A percentile compares a stretch with the other conserved stretches of the same genome.
Conservation (phyloP, 2,797 vertebrate genomes). For the Clarias platycephalus region DNA sequence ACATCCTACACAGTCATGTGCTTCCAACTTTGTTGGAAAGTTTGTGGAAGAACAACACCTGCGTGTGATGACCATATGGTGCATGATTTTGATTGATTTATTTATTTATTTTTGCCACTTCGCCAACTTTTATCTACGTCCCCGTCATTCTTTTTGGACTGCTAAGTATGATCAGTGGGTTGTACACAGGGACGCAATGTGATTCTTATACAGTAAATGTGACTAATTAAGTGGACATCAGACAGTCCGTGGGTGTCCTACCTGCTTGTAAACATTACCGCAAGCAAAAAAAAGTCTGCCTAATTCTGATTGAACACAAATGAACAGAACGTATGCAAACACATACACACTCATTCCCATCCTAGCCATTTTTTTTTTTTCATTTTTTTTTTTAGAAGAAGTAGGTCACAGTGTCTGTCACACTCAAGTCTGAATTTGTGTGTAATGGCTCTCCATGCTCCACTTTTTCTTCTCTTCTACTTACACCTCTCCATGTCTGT, state of each 20-base stretch:
- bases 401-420: slow-evolving; percentile 52
- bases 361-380: not conserved
- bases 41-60: not conserved
- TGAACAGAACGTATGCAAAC: not conserved
- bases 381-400: slow-evolving; percentile 29
- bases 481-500: slow-evolving; percentile 6
- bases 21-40: not conserved
- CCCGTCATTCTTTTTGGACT: not conserved
- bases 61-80: not conserved
- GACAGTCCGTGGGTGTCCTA: not conserved
- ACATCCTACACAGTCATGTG: not conserved
- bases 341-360: slow-evolving; percentile 13
- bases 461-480: slow-evolving; percentile 37
- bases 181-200: not conserved
- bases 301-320: slow-evolving; percentile 10
- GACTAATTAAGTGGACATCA: not conserved
- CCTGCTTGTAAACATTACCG: not conserved
- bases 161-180: not conserved
- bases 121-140: not conserved
- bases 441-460: slow-evolving; percentile 47
- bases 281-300: not conserved
- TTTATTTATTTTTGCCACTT: not conserved
- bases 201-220: not conserved
- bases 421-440: slow-evolving; percentile 37
- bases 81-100: no score